Percentiles rank a stretch among this genome's conserved stretches.
Conservation (phyloP, 2,888 invertebrate species). For the Frankliniella intonsa region DNA sequence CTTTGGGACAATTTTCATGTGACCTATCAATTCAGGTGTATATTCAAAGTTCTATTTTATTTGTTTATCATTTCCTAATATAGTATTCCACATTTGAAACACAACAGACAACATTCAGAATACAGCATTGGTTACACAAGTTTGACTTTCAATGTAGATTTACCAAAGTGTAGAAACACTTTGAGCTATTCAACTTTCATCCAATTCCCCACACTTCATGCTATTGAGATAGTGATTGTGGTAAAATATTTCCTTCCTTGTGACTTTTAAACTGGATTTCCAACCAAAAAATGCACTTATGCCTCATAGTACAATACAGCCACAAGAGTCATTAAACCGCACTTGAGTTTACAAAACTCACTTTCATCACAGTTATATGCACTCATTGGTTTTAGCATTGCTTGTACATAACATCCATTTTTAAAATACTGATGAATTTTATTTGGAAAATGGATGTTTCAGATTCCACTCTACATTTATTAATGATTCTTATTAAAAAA, state of each 20-base stretch:
- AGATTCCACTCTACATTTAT: not conserved
- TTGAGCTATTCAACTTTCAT: no score
- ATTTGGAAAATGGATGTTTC: not conserved
- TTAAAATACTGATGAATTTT: not conserved
- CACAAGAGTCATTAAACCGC: not conserved
- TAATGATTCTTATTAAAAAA: not conserved
- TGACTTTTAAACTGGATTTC: not conserved
- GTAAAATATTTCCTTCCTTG: not conserved
- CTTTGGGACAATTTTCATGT: not conserved
- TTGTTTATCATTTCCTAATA: slow-evolving; percentile 25
- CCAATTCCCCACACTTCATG: no score
- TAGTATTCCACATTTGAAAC: slow-evolving; percentile 14
- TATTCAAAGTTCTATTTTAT: slow-evolving; percentile 1
- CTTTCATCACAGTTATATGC: not conserved
- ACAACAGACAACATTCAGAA: not conserved
- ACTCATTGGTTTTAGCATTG: not conserved
- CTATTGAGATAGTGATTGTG: not conserved
- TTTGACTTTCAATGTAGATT: not conserved
- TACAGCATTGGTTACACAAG: not conserved
- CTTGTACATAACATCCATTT: not conserved
- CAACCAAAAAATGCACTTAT: not conserved
- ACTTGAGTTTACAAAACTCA: not conserved
- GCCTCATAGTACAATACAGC: not conserved
- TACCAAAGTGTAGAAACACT: no score
- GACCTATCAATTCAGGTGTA: not conserved